Conservation (phyloP, 1,140 invertebrate genomes). For the Zaprionus capensis region DNA sequence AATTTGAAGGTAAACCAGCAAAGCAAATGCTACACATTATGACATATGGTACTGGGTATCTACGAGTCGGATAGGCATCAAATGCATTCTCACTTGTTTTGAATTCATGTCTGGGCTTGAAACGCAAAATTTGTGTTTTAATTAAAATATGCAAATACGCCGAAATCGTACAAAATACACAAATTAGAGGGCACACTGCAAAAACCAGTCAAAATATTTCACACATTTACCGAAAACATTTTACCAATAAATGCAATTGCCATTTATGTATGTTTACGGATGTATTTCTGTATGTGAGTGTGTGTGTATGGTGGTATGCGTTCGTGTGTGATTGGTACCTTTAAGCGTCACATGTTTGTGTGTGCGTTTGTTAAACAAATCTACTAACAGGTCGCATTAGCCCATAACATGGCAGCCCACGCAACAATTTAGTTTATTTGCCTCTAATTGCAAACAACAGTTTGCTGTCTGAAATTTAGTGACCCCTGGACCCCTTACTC, state of each 20-base stretch:
- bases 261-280: not conserved
- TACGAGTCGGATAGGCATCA: not conserved
- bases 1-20: not conserved
- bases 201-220: conserved; percentile 73
- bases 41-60: not conserved
- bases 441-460: conserved; percentile 75
- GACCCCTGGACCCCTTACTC: not conserved
- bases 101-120: conserved; percentile 36
- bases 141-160: conserved; percentile 79
- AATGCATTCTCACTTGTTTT: not conserved
- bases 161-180: conserved; percentile 62
- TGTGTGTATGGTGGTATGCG: not conserved
- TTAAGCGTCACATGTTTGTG: conserved; percentile 23
- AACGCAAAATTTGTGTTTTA: conserved; percentile 74
- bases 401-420: conserved; percentile 48
- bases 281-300: not conserved
- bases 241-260: conserved; percentile 73
- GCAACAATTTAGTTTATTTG: conserved; percentile 80
- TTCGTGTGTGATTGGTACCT: conserved; percentile 17
- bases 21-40: not conserved
- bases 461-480: conserved; percentile 37
- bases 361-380: conserved; percentile 38
- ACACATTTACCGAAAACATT: conserved; percentile 63
- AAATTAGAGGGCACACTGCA: conserved; percentile 29
- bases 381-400: conserved; percentile 50